phyloP scores from a whole-genome alignment of 2,888 invertebrate species.

The Tetanocera ferruginea region DNA sequence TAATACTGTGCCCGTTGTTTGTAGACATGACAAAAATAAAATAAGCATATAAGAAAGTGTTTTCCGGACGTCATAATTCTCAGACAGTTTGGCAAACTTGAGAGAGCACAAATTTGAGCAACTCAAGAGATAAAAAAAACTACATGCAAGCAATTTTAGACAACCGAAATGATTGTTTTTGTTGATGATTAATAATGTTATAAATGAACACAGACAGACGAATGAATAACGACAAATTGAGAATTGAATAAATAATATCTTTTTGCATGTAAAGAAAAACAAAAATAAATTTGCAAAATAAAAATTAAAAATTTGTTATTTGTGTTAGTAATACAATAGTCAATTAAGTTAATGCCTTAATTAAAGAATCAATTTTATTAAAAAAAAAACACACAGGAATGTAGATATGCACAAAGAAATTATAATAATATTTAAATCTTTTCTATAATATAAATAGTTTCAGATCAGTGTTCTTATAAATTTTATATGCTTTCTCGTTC shows the following conservation, averaged over 20 bases:
- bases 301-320: no score
- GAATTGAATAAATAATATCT: no score
- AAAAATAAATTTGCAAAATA: no score
- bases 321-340: background rate
- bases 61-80: no score
- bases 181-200: no score
- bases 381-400: background rate
- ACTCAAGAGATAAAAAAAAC: background rate
- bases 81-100: background rate
- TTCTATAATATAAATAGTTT: background rate
- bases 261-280: no score
- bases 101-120: background rate
- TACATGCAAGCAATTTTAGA: background rate
- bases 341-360: background rate
- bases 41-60: no score
- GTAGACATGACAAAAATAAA: no score
- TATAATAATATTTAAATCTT: background rate
- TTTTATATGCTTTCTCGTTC: slow-evolving; percentile 22
- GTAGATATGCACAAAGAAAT: background rate
- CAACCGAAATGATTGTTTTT: background rate
- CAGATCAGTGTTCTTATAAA: background rate
- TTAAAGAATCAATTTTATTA: background rate
- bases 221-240: no score
- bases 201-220: no score
- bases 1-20: background rate